Evolutionary conservation across 2,113 vertebrate genomes (phyloP).

Genomic region (Dicaeum eximium): DNA sequence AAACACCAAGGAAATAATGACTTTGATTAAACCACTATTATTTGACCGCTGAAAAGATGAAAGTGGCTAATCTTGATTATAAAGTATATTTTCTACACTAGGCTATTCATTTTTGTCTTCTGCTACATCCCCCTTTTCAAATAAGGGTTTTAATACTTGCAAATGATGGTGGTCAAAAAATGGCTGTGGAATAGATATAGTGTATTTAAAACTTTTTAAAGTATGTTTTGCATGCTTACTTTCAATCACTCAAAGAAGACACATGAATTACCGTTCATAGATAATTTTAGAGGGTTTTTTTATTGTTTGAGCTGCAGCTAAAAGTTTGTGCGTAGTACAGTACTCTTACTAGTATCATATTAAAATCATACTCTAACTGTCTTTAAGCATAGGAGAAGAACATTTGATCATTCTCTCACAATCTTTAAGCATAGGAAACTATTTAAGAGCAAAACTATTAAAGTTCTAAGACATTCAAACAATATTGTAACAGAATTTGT

Average conservation of each 20-base stretch:
- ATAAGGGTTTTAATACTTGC: slow-evolving; percentile 59
- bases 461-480: slow-evolving; percentile 54
- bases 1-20: slow-evolving; percentile 68
- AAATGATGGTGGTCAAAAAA: slow-evolving; percentile 34
- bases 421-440: slow-evolving; percentile 70
- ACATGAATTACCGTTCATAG: slow-evolving; percentile 60
- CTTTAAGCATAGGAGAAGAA: slow-evolving; percentile 62
- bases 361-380: slow-evolving; percentile 64
- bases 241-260: slow-evolving; percentile 59
- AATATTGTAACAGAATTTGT: slow-evolving; percentile 52
- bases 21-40: slow-evolving; percentile 71
- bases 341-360: slow-evolving; percentile 61
- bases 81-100: slow-evolving; percentile 79
- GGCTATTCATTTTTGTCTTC: slow-evolving; percentile 68
- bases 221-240: slow-evolving; percentile 64
- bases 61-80: slow-evolving; percentile 75
- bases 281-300: slow-evolving; percentile 56
- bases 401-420: slow-evolving; percentile 57
- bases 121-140: slow-evolving; percentile 7
- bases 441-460: slow-evolving; percentile 65
- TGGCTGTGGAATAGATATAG: slow-evolving; percentile 39
- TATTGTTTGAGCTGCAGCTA: slow-evolving; percentile 47
- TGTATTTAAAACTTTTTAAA: slow-evolving; percentile 63
- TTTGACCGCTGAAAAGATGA: slow-evolving; percentile 72
- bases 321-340: slow-evolving; percentile 71